Conservation (phyloP, 2,113 vertebrate species). For the Piprites chloris region DNA sequence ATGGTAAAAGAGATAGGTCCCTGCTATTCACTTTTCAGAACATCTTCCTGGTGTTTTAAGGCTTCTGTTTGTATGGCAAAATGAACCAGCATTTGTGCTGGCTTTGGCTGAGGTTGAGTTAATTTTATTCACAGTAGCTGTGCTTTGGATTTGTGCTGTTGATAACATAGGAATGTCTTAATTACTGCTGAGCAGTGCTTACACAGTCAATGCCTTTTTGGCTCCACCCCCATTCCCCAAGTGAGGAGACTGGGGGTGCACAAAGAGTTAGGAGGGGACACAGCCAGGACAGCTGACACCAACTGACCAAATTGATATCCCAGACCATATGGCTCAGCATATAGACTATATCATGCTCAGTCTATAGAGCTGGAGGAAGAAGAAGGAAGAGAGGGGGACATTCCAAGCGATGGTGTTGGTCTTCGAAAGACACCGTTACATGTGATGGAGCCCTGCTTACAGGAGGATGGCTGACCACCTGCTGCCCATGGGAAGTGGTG, state of each 20-base stretch:
- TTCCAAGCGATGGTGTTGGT: background rate
- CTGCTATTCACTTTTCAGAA: background rate
- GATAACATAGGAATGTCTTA: background rate
- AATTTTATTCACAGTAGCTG: background rate
- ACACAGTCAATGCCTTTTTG: background rate
- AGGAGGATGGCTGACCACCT: background rate
- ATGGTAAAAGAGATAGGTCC: background rate
- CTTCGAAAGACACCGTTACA: accelerated
- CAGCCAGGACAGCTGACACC: background rate
- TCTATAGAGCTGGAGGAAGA: background rate
- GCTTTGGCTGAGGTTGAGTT: background rate
- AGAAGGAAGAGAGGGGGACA: background rate
- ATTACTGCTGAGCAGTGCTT: background rate
- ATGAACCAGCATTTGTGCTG: background rate
- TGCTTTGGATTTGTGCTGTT: background rate
- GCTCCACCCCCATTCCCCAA: background rate
- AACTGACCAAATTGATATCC: background rate
- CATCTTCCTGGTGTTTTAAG: background rate
- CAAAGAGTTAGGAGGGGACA: background rate
- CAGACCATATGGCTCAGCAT: background rate
- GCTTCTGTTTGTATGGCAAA: background rate
- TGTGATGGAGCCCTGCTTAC: background rate
- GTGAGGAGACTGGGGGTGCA: accelerated
- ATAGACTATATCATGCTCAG: background rate
- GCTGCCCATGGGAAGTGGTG: background rate